Evolutionary conservation across 2,888 invertebrate genomes (phyloP), one percentile per base, ranked within the genome.

Genomic region (Hypomecis atomaria): DNA sequence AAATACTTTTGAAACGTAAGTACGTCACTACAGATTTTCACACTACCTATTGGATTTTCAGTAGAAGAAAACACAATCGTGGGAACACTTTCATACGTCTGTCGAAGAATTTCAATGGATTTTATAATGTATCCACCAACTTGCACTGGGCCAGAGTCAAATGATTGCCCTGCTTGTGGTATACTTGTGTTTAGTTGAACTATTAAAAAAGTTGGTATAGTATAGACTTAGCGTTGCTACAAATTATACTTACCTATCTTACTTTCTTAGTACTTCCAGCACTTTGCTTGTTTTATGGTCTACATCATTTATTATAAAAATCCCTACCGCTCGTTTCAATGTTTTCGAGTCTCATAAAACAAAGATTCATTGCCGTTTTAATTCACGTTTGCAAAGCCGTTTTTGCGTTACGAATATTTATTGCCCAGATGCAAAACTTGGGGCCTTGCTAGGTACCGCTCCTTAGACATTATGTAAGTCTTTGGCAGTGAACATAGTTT

Each of bases 401-500:
- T 71, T 72, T 74, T 72, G 69, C 77, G 76, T 75, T 73, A 78
- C 78, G 81, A 84, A 83, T 86, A 87, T 87, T 87, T 87, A 87
- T 86, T 77, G 78, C 78, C 58, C 74, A 77, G 77, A 87, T 83
- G 84, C 83, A 85, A 84, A 86, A 82, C 79, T 82, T 78, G 69
- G 72, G 78, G 83, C 83, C 85, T 61, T 55, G 76, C 59, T 65
- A n/a, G n/a, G n/a, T n/a, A 58, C 60, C 44, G 52, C 38, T 53
- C 40, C 37, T 53, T 43, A n/a, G 37, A 38, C 33, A 37, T 11
- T 36, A 54, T 55, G n/a, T 48, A 59, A 33, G 7, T 38, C 5
- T 7, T 2, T 10, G 44, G 38, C 63, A 63, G 63, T 43, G 44
- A 43, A 11, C 8, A 8, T 45, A 44, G 43, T 56, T 48, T 37